phyloP scores from a whole-genome alignment of 2,113 vertebrate species.

The Murina feae region DNA sequence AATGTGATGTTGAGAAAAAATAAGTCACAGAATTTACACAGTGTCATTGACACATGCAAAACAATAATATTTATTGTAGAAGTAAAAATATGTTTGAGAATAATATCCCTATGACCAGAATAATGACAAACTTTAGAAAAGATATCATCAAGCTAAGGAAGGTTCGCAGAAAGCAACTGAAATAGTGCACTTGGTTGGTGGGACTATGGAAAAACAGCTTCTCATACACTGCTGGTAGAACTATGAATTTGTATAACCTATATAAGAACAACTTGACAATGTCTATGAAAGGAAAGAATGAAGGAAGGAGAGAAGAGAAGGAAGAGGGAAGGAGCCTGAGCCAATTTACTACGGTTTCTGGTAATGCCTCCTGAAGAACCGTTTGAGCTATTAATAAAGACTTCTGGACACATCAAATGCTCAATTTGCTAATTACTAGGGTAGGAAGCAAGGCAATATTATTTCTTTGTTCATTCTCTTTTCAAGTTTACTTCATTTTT shows the following conservation, averaged over 20 bases:
- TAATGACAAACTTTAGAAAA: slow-evolving; percentile 14
- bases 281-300: neutral
- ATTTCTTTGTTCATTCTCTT: slow-evolving; percentile 9
- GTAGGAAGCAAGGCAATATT: neutral
- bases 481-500: slow-evolving; percentile 2
- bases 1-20: neutral
- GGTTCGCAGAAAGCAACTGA: slow-evolving; percentile 5
- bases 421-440: neutral
- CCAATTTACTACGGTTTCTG: neutral
- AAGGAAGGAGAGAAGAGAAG: neutral
- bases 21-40: neutral
- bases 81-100: slow-evolving; percentile 12
- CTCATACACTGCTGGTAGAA: neutral
- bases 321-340: neutral
- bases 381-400: slow-evolving; percentile 9
- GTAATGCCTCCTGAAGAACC: neutral
- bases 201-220: neutral
- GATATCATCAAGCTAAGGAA: neutral
- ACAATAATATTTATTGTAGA: neutral
- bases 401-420: neutral
- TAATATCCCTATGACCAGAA: neutral
- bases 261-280: neutral
- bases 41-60: slow-evolving; percentile 19
- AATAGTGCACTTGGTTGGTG: neutral
- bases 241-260: neutral